phyloP scores from a whole-genome alignment of 1,140 invertebrate species.

The Cephus cinctus region DNA sequence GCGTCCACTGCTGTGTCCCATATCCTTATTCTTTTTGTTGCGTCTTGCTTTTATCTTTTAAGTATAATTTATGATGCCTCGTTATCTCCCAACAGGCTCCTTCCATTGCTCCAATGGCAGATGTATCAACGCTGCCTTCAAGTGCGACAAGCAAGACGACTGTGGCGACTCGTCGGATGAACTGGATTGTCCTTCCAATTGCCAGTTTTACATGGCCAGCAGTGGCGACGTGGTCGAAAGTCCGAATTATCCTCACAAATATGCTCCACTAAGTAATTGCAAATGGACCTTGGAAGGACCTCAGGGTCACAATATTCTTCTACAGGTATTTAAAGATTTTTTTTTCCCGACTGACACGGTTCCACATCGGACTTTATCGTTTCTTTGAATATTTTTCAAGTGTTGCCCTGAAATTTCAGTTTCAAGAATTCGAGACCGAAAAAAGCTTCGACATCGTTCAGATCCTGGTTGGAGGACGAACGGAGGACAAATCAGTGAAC shows the following conservation, averaged over 20 bases:
- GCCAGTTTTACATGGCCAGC: slow-evolving; percentile 90
- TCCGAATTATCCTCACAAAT: slow-evolving; percentile 92
- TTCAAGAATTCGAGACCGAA: slow-evolving; percentile 97
- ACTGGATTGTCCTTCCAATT: slow-evolving; percentile 83
- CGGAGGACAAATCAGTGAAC: slow-evolving; percentile 90
- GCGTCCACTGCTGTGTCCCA: neutral
- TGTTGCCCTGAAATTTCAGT: slow-evolving; percentile 64
- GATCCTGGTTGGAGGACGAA: slow-evolving; percentile 90
- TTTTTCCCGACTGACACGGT: slow-evolving; percentile 4
- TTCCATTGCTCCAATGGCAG: slow-evolving; percentile 91
- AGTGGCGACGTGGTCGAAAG: slow-evolving; percentile 94
- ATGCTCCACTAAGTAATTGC: slow-evolving; percentile 85
- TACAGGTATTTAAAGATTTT: slow-evolving; percentile 60
- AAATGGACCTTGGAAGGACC: slow-evolving; percentile 97
- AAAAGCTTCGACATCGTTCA: slow-evolving; percentile 95
- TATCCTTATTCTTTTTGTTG: neutral
- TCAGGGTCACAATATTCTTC: slow-evolving; percentile 88
- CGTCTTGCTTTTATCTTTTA: neutral
- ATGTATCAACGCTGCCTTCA: slow-evolving; percentile 86
- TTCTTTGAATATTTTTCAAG: slow-evolving; percentile 2
- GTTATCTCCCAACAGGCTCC: slow-evolving; percentile 74
- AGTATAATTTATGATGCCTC: slow-evolving; percentile 19
- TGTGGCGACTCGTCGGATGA: slow-evolving; percentile 92
- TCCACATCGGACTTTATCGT: neutral
- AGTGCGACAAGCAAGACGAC: slow-evolving; percentile 90